These are phyloP conservation scores for Ceratina australensis DNA, from an alignment of 1,140 invertebrate species.

Conservation along the genomic window DNA sequence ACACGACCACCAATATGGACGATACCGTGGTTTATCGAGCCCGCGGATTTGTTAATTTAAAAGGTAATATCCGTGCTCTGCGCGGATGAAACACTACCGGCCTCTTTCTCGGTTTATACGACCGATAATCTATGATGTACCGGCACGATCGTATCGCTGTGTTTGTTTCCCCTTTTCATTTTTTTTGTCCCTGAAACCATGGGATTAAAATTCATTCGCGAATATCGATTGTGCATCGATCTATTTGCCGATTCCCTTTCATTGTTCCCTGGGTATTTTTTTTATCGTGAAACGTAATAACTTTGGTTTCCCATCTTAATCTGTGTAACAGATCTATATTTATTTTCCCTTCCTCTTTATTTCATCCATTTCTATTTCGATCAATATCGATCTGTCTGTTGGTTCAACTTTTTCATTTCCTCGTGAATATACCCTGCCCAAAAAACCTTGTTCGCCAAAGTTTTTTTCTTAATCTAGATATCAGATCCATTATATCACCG, in stretches of 20 bases:
- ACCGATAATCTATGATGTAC: slow-evolving; percentile 25
- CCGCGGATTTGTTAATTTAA: slow-evolving; percentile 40
- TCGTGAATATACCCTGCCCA: not conserved
- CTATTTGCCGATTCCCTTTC: not conserved
- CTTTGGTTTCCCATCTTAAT: not conserved
- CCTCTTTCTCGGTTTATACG: not conserved
- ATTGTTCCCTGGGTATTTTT: not conserved
- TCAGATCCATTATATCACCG: too few species aligned
- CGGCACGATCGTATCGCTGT: too few species aligned
- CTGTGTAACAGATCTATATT: too few species aligned
- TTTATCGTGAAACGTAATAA: not conserved
- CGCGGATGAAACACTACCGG: slow-evolving; percentile 1
- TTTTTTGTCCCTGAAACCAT: not conserved
- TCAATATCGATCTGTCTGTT: not conserved
- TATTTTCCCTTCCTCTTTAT: too few species aligned
- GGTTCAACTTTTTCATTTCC: not conserved
- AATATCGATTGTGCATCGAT: slow-evolving; percentile 1
- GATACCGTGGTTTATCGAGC: slow-evolving; percentile 35
- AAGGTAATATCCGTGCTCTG: slow-evolving; percentile 16
- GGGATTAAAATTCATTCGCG: too few species aligned
- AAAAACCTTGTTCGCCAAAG: not conserved
- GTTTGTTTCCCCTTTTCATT: not conserved
- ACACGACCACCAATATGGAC: slow-evolving; percentile 43
- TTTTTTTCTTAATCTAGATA: not conserved
- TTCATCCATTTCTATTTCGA: not conserved